Evolutionary conservation across 2,797 vertebrate species (phyloP).

Genomic region (Galaxias olidus): DNA sequence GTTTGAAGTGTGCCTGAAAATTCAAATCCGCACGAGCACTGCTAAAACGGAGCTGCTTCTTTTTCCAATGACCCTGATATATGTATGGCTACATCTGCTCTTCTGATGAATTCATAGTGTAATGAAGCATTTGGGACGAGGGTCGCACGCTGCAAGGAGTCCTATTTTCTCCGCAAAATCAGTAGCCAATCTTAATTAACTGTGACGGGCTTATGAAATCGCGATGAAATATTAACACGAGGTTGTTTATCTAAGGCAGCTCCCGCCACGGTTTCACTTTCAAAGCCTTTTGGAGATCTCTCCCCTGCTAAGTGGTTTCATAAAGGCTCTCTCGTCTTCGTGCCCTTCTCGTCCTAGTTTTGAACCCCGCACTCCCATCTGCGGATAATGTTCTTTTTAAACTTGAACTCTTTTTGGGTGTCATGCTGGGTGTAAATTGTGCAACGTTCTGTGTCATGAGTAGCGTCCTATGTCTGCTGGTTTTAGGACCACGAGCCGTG

Average conservation of each 20-base stretch:
- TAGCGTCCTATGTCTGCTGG: conserved; percentile 10
- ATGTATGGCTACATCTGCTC: background rate
- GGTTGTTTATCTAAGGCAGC: background rate
- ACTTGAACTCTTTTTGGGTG: background rate
- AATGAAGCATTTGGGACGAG: background rate
- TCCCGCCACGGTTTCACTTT: background rate
- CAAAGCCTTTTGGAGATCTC: no score
- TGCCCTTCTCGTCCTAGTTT: background rate
- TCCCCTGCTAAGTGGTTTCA: background rate
- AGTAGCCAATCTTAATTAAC: background rate
- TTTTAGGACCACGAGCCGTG: conserved; percentile 4
- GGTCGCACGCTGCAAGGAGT: no score
- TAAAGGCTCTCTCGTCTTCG: background rate
- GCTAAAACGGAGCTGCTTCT: no score
- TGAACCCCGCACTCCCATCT: background rate
- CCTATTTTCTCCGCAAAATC: background rate
- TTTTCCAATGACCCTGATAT: no score
- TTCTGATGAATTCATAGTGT: background rate
- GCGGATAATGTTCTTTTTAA: conserved; percentile 6
- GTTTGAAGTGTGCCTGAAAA: background rate
- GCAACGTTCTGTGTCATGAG: conserved; percentile 5
- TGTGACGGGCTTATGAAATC: background rate
- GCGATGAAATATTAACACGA: conserved; percentile 5
- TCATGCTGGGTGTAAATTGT: background rate
- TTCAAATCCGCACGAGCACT: background rate